Conservation (phyloP, 2,888 invertebrate genomes). For the Unio delphinus region DNA sequence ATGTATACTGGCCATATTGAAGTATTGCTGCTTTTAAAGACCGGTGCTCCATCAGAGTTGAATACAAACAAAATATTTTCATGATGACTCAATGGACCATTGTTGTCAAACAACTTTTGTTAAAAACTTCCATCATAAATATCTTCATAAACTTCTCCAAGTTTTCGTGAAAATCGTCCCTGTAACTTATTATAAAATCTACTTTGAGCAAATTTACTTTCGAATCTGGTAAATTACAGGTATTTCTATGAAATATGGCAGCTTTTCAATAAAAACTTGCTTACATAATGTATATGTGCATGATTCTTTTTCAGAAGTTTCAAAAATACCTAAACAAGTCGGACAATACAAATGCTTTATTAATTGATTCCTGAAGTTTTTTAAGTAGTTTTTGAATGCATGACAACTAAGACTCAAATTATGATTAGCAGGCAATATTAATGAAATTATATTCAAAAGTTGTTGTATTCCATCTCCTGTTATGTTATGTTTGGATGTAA, state of each 20-base stretch:
- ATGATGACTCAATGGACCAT: too few species aligned
- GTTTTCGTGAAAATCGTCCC: conserved; percentile 4
- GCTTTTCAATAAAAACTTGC: not conserved
- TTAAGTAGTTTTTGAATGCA: too few species aligned
- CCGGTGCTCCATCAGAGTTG: conserved; percentile 19
- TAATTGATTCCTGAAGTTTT: conserved; percentile 5
- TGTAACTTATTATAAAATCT: conserved; percentile 10
- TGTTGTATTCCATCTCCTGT: not conserved
- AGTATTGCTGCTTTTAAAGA: conserved; percentile 13
- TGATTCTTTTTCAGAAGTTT: not conserved
- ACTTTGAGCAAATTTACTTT: conserved; percentile 10
- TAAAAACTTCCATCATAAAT: conserved; percentile 10
- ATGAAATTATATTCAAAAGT: not conserved
- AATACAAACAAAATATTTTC: not conserved
- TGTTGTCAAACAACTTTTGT: too few species aligned
- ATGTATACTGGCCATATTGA: conserved; percentile 17
- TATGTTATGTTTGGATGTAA: not conserved
- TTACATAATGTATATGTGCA: conserved; percentile 3
- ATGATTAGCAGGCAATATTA: too few species aligned
- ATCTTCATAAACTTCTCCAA: conserved; percentile 7
- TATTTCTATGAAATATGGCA: conserved; percentile 11
- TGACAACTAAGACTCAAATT: too few species aligned
- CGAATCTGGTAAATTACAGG: conserved; percentile 7
- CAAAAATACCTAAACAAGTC: conserved; percentile 4
- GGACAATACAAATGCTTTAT: conserved; percentile 13